Evolutionary conservation across 2,888 invertebrate genomes (phyloP), one percentile per base, ranked within the genome.

Genomic region (Morpho helenor): DNA sequence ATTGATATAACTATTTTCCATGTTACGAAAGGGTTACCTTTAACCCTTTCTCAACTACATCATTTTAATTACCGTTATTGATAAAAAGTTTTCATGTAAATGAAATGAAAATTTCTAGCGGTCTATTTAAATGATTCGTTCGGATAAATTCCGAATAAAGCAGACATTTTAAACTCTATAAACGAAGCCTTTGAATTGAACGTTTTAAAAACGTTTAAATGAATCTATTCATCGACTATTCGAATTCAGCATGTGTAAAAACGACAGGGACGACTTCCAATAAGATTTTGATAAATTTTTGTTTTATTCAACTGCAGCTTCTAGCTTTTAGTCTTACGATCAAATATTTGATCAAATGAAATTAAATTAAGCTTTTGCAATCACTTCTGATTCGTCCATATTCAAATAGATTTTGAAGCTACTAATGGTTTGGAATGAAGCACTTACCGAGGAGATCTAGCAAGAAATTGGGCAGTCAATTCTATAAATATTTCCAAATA

Each of bases 181-280:
- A 51, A 51, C 43, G 42, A 42, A 54, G 48, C 48, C n/a, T 47
- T 53, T 46, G 53, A 45, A 49, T 49, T 58, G 46, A 41, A 49
- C 49, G 49, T 49, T 41, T 45, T 49, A 45, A 57, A 48, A 41
- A 41, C 53, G 58, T 53, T 49, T 53, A 53, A 53, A 58, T 58
- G 53, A 58, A 53, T 49, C 46, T 53, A 53, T 58, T 53, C 53
- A 58, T 53, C 22, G 23, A 22, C 53, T 49, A 46, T 41, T 40
- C 45, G 52, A 31, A 42, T 45, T 50, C 49, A 16, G 22, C 53
- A 49, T 54, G 46, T 58, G 53, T 54, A 53, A 53, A 58, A 58
- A 46, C 46, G 53, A 46, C 49, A 49, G 45, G 41, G 49, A 53
- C 53, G 39, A 52, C 43, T 49, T 50, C 53, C 53, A 58, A 58